These are phyloP conservation scores for Atta texana DNA, from an alignment of 1,140 invertebrate species.

Conservation along the genomic window DNA sequence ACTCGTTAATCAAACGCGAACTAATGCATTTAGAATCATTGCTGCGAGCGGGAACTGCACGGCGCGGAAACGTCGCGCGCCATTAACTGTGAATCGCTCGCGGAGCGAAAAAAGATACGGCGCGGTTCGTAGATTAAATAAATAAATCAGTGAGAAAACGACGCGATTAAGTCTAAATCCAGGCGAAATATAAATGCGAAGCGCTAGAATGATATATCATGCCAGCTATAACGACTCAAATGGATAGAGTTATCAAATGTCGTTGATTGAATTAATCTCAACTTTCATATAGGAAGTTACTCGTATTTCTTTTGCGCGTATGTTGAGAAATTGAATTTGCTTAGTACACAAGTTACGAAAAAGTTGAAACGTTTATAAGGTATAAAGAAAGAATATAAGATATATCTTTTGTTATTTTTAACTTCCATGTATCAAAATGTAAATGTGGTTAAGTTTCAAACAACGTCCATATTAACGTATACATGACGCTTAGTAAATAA, in stretches of 20 bases:
- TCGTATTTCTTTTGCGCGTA: not conserved
- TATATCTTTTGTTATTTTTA: too few relatives aligned
- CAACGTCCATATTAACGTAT: too few relatives aligned
- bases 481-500: too few relatives aligned
- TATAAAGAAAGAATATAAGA: not conserved
- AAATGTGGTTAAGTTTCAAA: too few relatives aligned
- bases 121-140: conserved; percentile 51
- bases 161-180: conserved; percentile 32
- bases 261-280: conserved; percentile 32
- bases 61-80: conserved; percentile 57
- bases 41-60: conserved; percentile 38
- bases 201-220: conserved; percentile 36
- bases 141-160: conserved; percentile 57
- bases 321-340: not conserved
- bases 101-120: conserved; percentile 21
- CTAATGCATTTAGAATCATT: conserved; percentile 59
- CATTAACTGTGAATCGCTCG: conserved; percentile 60
- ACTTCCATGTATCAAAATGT: too few relatives aligned
- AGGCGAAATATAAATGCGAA: conserved; percentile 21
- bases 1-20: conserved; percentile 61
- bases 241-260: conserved; percentile 49
- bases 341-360: not conserved
- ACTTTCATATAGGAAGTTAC: not conserved
- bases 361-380: not conserved
- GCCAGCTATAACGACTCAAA: conserved; percentile 29